Evolutionary conservation across 2,888 invertebrate species (phyloP), one percentile per base, ranked within the genome.

Genomic region (Rhingia campestris): DNA sequence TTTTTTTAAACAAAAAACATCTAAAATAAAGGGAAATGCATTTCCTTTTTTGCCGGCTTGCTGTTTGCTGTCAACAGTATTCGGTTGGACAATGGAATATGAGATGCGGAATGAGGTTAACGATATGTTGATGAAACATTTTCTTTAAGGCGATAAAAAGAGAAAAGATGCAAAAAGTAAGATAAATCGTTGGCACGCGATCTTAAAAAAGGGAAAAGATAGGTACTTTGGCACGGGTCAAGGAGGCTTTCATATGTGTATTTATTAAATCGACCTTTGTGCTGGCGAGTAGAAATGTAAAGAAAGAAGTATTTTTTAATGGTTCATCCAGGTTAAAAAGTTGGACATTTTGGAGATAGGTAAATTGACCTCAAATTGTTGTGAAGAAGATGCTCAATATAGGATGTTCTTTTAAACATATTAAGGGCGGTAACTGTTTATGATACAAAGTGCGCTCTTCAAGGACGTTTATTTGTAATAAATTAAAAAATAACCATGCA

Each of bases 101-200:
- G 6, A 49, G 43, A 63, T 64, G 39, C 39, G 39, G 54, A 80
- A 74, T 64, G 61, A 86, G 82, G 86, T 86, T 82, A 86, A 86
- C 61, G 66, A 86, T 86, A 64, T 74, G 80, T 84, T 67, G 80
- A 86, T 86, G 73, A 73, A 75, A 51, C 37, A 63, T 72, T 43
- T 56, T 35, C 61, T 12, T 22, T n/a, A 14, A 54, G 6, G 22
- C 7, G 32, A 22, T 64, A 49, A 39, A 32, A 37, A 49, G 14
- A 49, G 30, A 30, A 30, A 53, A 54, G 49, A 41, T 54, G 49
- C 53, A 37, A 61, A 22, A 53, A 63, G 30, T 30, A 9, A 7
- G 30, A 51, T 12, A 53, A 51, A 47, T 73, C 56, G n/a, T 43
- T 64, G 63, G 63, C 79, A 79, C 63, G n/a, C 6, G 53, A 45